Base-by-base conservation (phyloP, 2,113 vertebrate species). In the Picathartes gymnocephalus region DNA sequence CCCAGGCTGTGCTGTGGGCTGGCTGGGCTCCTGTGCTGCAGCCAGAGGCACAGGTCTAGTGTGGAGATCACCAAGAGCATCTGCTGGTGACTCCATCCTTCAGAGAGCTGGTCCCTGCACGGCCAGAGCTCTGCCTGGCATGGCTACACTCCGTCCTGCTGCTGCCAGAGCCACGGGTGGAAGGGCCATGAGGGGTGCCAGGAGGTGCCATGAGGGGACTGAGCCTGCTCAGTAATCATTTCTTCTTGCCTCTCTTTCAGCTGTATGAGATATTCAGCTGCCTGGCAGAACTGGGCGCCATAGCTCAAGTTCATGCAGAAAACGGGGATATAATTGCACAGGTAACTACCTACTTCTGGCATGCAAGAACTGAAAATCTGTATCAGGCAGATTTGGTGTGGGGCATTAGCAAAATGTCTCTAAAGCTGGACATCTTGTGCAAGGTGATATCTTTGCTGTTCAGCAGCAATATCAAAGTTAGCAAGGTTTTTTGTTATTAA, bases 281-380 rank as follows among this genome's bases (percentile, higher is more conserved):
- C 97, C 91, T 99, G 95, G 99, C 98, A 79, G 99, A 99, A 80
- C 97, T 98, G 91, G 99, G 99, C 50, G 99, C 98, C 77, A 97
- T 99, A 35, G 99, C 98, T 95, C 99, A 99, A 97, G 99, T 99
- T 95, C 99, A 99, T 28, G 99, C 99, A 37, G 99, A 99, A 95
- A 99, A 99, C 2, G 99, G 99, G 8, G 99, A 99, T 84, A 99
- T 99, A 97, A 99, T 99, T 61, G 99, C 99, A 44, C 99, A 99
- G 99, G 99, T 99, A 97, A 98, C 28, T 53, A 66, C 92, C 31
- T 81, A 3, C 25, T 65, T 69, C 39, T 81, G 61, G 7, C 50
- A 18, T 17, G 5, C 16, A 30, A 45, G 71, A 45, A 9, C 44
- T 81, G 71, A 40, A 90, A 64, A 40, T 56, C 70, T 65, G 0